phyloP scores from a whole-genome alignment of 2,888 invertebrate species.

The Erynnis tages region DNA sequence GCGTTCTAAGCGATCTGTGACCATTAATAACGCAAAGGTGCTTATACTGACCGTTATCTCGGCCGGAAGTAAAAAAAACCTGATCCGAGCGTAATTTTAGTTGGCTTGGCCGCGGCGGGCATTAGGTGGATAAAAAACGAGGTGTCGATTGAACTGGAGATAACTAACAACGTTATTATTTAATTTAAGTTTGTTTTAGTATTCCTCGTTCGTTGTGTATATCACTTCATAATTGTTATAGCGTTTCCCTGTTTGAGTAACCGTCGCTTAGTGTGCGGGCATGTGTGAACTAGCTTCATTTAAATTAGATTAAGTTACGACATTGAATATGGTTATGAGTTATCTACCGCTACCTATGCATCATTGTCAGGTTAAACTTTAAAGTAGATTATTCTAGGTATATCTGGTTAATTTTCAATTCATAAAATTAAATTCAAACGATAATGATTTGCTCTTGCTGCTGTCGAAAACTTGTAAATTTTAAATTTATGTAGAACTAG shows the following conservation, averaged over 20 bases:
- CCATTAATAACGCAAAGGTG: conserved; percentile 66
- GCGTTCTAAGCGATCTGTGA: conserved; percentile 59
- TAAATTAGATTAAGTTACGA: conserved; percentile 5
- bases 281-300: conserved; percentile 12
- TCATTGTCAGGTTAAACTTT: too few species aligned
- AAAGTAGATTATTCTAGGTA: background rate
- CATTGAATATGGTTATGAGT: background rate
- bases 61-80: conserved; percentile 70
- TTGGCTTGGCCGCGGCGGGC: conserved; percentile 49
- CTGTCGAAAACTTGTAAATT: too few species aligned
- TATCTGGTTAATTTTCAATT: too few species aligned
- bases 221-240: conserved; percentile 22
- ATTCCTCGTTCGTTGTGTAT: conserved; percentile 37
- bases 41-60: conserved; percentile 70
- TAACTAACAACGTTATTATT: conserved; percentile 67
- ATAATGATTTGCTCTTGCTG: too few species aligned
- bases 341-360: too few species aligned
- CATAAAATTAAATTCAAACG: too few species aligned
- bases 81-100: conserved; percentile 56
- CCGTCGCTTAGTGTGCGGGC: conserved; percentile 13
- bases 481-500: too few species aligned
- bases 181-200: conserved; percentile 62
- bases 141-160: conserved; percentile 70
- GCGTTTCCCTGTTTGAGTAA: conserved; percentile 11
- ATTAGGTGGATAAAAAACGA: conserved; percentile 69